Percentiles rank a stretch among this genome's conserved stretches.
phyloP scores from a whole-genome alignment of 2,113 vertebrate species.

The Bos taurus region ARS-UCD2.0 NC_037345.1:28892501-28893000 shows the following conservation, averaged over 20 bases:
- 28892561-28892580: slow-evolving; percentile 39
- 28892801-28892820: neutral
- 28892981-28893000: neutral
- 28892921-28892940: neutral
- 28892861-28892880: neutral
- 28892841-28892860: neutral
- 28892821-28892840: neutral
- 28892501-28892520: slow-evolving; percentile 55
- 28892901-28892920: neutral
- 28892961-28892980: neutral
- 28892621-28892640: neutral
- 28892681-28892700: neutral
- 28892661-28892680: neutral
- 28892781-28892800: neutral
- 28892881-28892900: neutral
- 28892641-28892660: neutral
- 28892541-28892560: slow-evolving; percentile 17
- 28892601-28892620: slow-evolving; percentile 38
- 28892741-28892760: neutral
- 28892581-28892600: slow-evolving; percentile 29
- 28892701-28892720: neutral
- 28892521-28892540: slow-evolving; percentile 14
- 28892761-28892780: neutral
- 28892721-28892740: neutral
- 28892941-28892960: neutral